Evolutionary conservation across 2,113 vertebrate species (phyloP).

Genomic region (Chloebia gouldiae): DNA sequence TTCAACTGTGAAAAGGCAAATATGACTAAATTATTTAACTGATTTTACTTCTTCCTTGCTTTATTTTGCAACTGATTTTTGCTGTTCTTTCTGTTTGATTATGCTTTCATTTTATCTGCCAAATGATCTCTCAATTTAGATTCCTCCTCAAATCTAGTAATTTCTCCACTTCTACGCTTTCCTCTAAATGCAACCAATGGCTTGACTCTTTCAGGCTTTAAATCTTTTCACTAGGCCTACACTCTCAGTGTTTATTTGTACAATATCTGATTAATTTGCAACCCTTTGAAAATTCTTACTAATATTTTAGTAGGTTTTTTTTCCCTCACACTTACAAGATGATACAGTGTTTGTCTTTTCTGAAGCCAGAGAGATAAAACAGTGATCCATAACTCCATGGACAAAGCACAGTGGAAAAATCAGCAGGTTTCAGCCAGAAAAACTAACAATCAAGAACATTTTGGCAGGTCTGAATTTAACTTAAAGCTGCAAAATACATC

Average conservation of each 20-base stretch:
- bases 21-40: background rate
- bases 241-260: slow-evolving; percentile 13
- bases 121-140: background rate
- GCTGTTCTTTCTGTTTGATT: background rate
- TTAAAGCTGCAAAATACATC: slow-evolving; percentile 71
- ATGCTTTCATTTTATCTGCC: background rate
- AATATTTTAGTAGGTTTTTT: background rate
- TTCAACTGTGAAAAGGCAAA: background rate
- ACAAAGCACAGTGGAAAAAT: slow-evolving; percentile 46
- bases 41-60: background rate
- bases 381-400: slow-evolving; percentile 5
- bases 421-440: slow-evolving; percentile 44
- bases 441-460: slow-evolving; percentile 50
- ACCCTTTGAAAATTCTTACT: slow-evolving; percentile 25
- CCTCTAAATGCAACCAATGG: background rate
- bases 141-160: background rate
- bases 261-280: background rate
- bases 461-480: slow-evolving; percentile 64
- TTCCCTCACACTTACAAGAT: background rate
- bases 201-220: background rate
- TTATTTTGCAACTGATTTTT: background rate
- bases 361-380: slow-evolving; percentile 39
- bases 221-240: background rate
- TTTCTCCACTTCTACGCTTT: background rate
- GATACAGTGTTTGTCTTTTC: slow-evolving; percentile 32